A percentile compares a stretch with the other conserved stretches of the same genome.
Conservation (phyloP, 2,113 vertebrate genomes). For the Holacanthus passer region DNA sequence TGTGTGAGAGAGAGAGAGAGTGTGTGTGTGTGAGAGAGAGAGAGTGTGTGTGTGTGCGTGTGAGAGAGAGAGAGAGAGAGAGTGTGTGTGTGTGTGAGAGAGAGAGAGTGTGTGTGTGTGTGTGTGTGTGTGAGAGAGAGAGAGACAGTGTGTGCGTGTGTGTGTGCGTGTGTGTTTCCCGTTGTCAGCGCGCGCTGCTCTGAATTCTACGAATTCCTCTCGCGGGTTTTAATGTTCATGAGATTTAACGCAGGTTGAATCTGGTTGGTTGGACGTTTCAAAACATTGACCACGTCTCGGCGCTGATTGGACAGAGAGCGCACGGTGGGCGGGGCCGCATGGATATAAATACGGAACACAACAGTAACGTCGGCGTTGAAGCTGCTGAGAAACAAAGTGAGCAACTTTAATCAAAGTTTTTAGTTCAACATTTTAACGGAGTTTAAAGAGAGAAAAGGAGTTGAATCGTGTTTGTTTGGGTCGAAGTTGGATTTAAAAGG, state of each 20-base stretch:
- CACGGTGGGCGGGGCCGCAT: not conserved
- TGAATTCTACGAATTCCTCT: constrained; percentile 57
- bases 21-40: no score
- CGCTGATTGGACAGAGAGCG: constrained; percentile 35
- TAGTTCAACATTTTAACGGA: no score
- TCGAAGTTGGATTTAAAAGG: not conserved
- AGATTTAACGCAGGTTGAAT: not conserved
- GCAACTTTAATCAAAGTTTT: no score
- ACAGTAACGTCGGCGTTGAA: not conserved
- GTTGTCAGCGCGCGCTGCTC: constrained; percentile 19
- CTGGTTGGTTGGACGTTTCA: constrained; percentile 48
- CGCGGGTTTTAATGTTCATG: constrained; percentile 62
- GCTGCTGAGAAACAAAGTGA: no score
- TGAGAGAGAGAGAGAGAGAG: no score
- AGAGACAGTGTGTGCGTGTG: not conserved
- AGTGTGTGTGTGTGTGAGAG: not conserved
- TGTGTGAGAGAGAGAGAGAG: not conserved
- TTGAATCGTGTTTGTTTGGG: no score
- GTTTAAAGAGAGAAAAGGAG: no score
- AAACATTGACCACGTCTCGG: constrained; percentile 51
- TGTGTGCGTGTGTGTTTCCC: constrained; percentile 21
- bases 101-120: not conserved
- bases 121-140: not conserved
- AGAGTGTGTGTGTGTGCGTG: no score
- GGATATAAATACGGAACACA: constrained; percentile 4